Evolutionary conservation across 2,888 invertebrate species (phyloP), one percentile per base, ranked within the genome.

Genomic region (Elysia crispata): DNA sequence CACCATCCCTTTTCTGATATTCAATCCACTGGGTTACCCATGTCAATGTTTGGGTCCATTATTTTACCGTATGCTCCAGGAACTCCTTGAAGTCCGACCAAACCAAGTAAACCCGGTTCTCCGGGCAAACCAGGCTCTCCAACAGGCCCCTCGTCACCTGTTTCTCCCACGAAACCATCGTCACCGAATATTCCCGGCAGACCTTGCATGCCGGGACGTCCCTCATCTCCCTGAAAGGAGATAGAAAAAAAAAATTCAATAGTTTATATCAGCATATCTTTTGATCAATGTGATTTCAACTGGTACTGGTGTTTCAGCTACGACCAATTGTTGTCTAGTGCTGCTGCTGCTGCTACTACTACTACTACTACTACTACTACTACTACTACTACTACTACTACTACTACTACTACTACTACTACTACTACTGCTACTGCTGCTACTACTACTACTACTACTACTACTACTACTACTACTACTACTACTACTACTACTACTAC

Each of bases 131-230:
- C 78, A 15, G 50, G 66, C 28, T 30, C 0, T n/a, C 78, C 78
- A 30, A 25, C 1, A 3, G 25, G 13, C 6, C 66, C 66, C 18
- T 6, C 18, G 20, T 18, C 5, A 8, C 49, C 49, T 6, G 5
- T 20, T 8, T 33, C 13, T 8, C 70, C 73, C 62, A 62, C 33
- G 13, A 31, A 69, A 31, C 83, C 83, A 1, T 23, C 76, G 20
- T 41, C 41, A 57, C 82, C 82, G 3, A n/a, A 50, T n/a, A 57
- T 50, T 25, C 82, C 82, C 13, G 75, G 57, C 13, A 67, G n/a
- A 25, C 81, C 81, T 33, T 8, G 8, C 60, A 3, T 18, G 23
- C 60, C 60, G 23, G 60, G 6, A 18, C 15, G 15, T 3, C 60
- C 60, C 3, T 20, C n/a, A 23, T 60, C 60, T 23, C 60, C 60